A percentile compares a stretch with the other conserved stretches of the same genome.
phyloP scores from a whole-genome alignment of 2,797 vertebrate genomes.

The Echeneis naucrates region DNA sequence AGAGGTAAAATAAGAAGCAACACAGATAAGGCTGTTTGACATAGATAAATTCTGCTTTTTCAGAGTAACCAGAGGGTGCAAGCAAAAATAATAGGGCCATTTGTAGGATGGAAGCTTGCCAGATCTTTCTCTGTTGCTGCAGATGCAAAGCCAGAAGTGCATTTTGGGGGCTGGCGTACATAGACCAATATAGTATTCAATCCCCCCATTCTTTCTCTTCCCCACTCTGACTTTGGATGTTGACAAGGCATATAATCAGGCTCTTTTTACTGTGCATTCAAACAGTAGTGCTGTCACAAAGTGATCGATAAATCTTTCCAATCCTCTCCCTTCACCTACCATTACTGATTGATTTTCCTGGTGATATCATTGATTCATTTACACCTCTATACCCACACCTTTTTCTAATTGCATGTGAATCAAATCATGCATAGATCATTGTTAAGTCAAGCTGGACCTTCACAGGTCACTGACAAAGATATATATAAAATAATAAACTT shows the following conservation, averaged over 20 bases:
- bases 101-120: constrained; percentile 77
- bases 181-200: constrained; percentile 71
- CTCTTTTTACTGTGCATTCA: constrained; percentile 49
- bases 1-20: constrained; percentile 61
- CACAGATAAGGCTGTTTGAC: constrained; percentile 78
- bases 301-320: constrained; percentile 62
- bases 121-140: constrained; percentile 69
- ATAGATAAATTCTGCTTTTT: constrained; percentile 85
- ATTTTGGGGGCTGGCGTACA: constrained; percentile 69
- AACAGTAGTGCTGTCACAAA: constrained; percentile 51
- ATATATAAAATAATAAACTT: constrained; percentile 50
- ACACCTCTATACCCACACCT: constrained; percentile 48
- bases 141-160: constrained; percentile 72
- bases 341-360: constrained; percentile 67
- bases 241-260: constrained; percentile 45
- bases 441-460: constrained; percentile 55
- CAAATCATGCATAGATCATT: constrained; percentile 63
- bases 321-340: constrained; percentile 53
- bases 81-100: constrained; percentile 81
- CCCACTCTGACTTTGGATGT: constrained; percentile 21
- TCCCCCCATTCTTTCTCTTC: constrained; percentile 17
- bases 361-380: constrained; percentile 64
- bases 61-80: constrained; percentile 75
- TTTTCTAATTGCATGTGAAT: constrained; percentile 63
- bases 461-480: constrained; percentile 54